phyloP scores from a whole-genome alignment of 2,888 invertebrate genomes.

The Lymantria dispar region DNA sequence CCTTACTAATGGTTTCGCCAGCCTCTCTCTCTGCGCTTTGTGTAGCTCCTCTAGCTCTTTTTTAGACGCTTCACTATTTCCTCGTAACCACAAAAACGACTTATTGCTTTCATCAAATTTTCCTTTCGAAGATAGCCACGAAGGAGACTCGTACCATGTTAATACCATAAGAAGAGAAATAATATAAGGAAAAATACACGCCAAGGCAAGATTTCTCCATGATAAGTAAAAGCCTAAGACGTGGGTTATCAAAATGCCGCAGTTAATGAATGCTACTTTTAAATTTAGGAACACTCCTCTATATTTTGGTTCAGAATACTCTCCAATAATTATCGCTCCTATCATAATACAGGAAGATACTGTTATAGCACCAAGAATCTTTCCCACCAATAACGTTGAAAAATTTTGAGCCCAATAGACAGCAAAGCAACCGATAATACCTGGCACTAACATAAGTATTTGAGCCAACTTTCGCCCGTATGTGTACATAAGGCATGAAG shows the following conservation, averaged over 20 bases:
- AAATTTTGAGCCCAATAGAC: conserved; percentile 36
- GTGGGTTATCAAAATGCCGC: conserved; percentile 44
- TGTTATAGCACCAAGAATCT: conserved; percentile 40
- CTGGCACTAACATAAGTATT: conserved; percentile 20
- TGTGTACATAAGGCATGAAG: conserved; percentile 38
- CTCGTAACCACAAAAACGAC: conserved; percentile 73
- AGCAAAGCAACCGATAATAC: conserved; percentile 42
- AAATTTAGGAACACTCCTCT: conserved; percentile 53
- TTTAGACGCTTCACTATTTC: conserved; percentile 56
- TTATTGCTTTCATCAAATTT: conserved; percentile 22
- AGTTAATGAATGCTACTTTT: conserved; percentile 43
- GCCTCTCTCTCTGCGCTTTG: conserved; percentile 19
- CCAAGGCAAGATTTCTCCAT: conserved; percentile 42
- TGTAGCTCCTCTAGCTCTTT: conserved; percentile 31
- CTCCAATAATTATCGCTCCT: conserved; percentile 51
- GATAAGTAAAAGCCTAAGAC: conserved; percentile 36
- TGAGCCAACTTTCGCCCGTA: conserved; percentile 36
- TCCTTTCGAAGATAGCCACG: conserved; percentile 30
- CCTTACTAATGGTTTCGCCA: conserved; percentile 2
- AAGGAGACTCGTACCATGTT: conserved; percentile 40
- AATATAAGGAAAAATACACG: conserved; percentile 23
- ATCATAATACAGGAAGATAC: conserved; percentile 33
- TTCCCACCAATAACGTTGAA: conserved; percentile 35
- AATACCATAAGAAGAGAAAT: conserved; percentile 18
- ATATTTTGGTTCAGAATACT: conserved; percentile 47